Evolutionary conservation across 2,888 invertebrate species (phyloP), one percentile per base, ranked within the genome.

Genomic region (Rhagonycha lutea): DNA sequence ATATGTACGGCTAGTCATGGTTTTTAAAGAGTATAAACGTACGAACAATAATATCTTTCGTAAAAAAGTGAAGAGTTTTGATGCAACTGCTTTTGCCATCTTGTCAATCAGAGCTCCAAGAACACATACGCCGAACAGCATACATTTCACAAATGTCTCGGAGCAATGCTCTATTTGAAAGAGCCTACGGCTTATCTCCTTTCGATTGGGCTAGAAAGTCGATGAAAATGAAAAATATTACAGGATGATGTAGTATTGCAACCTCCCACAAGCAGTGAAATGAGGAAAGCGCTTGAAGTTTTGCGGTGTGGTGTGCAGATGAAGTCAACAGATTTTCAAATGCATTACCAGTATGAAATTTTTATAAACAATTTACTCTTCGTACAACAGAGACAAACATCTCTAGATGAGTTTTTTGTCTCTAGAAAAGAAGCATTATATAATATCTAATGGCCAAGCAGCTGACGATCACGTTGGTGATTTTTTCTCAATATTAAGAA

Each of bases 131-230:
- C 79, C 77, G 84, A 68, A 82, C 83, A 72, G 80, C 63, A 80
- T 84, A 78, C 75, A 83, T 84, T 79, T 80, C 83, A 74, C 80
- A 77, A 72, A 79, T 83, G n/a, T 72, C n/a, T n/a, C n/a, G 82
- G 81, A 81, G 80, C 11, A 81, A 82, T 79, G 81, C n/a, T 82
- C 14, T 77, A 83, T 75, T 72, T 80, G 73, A 28, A 28, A 28
- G 8, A 28, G 7, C 28, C 28, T 28, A 28, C 28, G 7, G 8
- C 7, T 28, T 28, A 28, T 77, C 70, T 79, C 80, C 83, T 79
- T 78, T 79, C 29, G 78, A 81, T 71, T 81, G 76, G 79, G 79
- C 29, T 80, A 80, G 80, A 80, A 11, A 79, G 61, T 32, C 24
- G 24, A 24, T 24, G 24, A 24, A 24, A 24, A 24, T 24, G 24